phyloP scores from a whole-genome alignment of 2,113 vertebrate genomes.

The Sander lucioperca region DNA sequence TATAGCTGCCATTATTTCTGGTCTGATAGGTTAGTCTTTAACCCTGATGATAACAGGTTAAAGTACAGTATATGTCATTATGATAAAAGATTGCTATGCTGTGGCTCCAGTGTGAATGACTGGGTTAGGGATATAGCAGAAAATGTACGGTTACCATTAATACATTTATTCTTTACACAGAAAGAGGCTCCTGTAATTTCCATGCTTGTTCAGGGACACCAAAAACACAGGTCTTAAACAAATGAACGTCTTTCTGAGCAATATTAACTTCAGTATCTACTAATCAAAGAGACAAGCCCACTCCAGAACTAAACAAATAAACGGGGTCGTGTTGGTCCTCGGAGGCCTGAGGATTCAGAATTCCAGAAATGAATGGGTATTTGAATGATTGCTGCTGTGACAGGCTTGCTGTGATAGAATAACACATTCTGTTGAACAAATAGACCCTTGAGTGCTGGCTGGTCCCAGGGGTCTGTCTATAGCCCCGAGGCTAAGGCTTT shows the following conservation, averaged over 20 bases:
- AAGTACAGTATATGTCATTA: background rate
- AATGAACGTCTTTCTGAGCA: conserved; percentile 2
- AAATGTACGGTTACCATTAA: background rate
- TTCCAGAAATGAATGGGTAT: conserved; percentile 82
- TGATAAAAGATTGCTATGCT: background rate
- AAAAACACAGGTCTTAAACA: conserved; percentile 1
- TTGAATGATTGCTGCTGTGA: conserved; percentile 86
- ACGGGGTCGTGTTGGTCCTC: conserved; percentile 54
- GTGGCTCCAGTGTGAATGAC: background rate
- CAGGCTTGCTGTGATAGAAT: conserved; percentile 85
- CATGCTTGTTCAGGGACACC: background rate
- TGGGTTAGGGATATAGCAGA: background rate
- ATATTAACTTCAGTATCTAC: conserved; percentile 7
- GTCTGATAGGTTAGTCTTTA: background rate
- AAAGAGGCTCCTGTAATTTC: background rate
- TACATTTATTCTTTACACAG: background rate
- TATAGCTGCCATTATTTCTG: background rate
- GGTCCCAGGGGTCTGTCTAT: conserved; percentile 84
- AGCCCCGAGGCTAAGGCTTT: conserved; percentile 81
- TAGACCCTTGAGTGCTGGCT: conserved; percentile 83
- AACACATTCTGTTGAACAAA: conserved; percentile 88
- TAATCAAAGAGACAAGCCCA: conserved; percentile 61
- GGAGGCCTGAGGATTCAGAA: conserved; percentile 62
- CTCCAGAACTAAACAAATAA: conserved; percentile 68
- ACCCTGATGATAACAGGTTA: background rate